Conservation (phyloP, 2,113 vertebrate genomes). For the Cottus gobio region DNA sequence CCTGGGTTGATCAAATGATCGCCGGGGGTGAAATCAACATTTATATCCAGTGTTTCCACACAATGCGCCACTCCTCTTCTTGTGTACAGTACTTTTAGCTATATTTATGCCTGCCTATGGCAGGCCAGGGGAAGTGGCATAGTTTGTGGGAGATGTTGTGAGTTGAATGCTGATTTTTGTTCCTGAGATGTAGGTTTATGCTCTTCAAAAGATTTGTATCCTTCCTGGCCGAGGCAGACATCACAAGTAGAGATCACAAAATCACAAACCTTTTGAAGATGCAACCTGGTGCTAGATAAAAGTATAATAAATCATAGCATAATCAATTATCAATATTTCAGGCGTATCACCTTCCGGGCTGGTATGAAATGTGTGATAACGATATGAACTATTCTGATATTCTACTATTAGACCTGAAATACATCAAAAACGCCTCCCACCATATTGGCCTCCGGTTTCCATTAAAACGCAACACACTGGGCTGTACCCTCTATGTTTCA, state of each 20-base stretch:
- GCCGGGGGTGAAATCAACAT: neutral
- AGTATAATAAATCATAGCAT: too few relatives aligned
- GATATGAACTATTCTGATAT: neutral
- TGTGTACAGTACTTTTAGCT: neutral
- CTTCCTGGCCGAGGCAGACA: neutral
- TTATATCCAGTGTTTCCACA: neutral
- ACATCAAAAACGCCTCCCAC: too few relatives aligned
- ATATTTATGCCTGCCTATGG: neutral
- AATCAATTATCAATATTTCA: neutral
- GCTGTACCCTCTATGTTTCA: neutral
- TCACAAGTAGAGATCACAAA: slow-evolving; percentile 2
- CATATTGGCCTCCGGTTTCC: neutral
- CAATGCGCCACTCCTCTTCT: neutral
- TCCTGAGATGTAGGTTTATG: neutral
- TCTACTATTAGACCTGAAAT: neutral
- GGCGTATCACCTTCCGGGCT: neutral
- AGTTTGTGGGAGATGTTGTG: slow-evolving; percentile 2
- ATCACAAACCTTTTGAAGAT: slow-evolving; percentile 25
- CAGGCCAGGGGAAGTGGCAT: neutral
- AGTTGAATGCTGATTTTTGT: slow-evolving; percentile 4
- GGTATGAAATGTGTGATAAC: neutral
- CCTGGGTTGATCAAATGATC: slow-evolving; percentile 1
- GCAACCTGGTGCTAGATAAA: neutral
- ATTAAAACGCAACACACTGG: neutral
- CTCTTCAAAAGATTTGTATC: slow-evolving; percentile 22